Base-by-base conservation (phyloP, 2,113 vertebrate genomes). In the Epinephelus cyanopodus region DNA sequence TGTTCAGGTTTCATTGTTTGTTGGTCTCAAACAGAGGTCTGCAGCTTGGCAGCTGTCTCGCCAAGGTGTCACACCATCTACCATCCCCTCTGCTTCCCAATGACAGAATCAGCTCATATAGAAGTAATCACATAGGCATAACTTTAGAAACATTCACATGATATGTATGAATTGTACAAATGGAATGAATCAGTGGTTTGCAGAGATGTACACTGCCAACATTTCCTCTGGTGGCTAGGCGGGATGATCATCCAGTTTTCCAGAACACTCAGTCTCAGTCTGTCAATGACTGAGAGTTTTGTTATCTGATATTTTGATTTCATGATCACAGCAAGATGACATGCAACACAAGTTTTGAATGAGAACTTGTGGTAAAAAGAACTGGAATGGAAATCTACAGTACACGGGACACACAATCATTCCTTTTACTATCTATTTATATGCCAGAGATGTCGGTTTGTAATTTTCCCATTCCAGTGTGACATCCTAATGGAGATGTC, bases 401-500 rank as follows among this genome's bases (percentile, higher is more conserved):
- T 50, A 13, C 37, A 39, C 12, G 17, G 2, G 3, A 29, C 56
- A 29, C 23, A 62, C 39, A 53, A 68, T 45, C 17, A 10, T 47
- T 72, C 5, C n/a, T 50, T 71, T 80, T 15, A 21, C 76, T 68
- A 60, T 39, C 11, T 3, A 39, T 54, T 23, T 5, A 29, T 54
- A 58, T 60, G 33, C 42, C 47, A 37, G 21, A 9, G 5, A 74
- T 81, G 14, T 57, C 53, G 25, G 6, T 39, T 68, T 27, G 18
- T 56, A 33, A 86, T 79, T 64, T 52, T 14, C 6, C 50, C 52
- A 39, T 74, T 74, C 4, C 42, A 58, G 37, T 9, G 0, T 62
- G 33, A 75, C 65, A 75, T 14, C 6, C 37, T 74, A 61, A 79
- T 71, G 23, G 37, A 57, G 42, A 68, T 56, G 50, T 54, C 87